Conservation (phyloP, 2,113 vertebrate genomes). For the Orientallactaga bullata region DNA sequence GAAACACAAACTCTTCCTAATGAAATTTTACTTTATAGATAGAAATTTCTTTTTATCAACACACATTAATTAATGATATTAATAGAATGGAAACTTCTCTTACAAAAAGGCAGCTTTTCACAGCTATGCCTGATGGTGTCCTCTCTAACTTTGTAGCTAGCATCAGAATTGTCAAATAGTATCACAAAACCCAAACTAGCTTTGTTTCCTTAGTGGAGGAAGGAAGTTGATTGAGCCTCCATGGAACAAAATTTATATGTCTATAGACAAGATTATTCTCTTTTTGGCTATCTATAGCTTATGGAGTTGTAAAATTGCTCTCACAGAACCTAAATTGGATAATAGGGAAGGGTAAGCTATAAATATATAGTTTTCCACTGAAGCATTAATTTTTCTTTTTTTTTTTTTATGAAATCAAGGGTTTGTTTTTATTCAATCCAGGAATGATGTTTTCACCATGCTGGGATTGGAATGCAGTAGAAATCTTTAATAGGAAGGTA, state of each 20-base stretch:
- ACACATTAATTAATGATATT: background rate
- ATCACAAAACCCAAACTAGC: background rate
- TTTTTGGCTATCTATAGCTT: background rate
- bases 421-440: background rate
- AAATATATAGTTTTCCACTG: background rate
- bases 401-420: background rate
- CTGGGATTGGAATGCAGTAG: constrained; percentile 32
- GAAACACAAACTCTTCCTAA: background rate
- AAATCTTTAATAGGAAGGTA: constrained; percentile 66
- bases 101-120: background rate
- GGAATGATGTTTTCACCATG: constrained; percentile 43
- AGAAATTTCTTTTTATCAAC: background rate
- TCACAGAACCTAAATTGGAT: background rate
- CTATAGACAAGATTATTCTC: background rate
- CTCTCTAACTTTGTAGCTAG: background rate
- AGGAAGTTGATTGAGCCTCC: background rate
- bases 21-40: background rate
- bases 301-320: background rate
- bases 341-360: background rate
- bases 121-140: background rate
- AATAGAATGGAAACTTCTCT: background rate
- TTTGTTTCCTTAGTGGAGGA: background rate
- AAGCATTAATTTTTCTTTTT: constrained; percentile 22
- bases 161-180: background rate
- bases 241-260: background rate